Base-by-base conservation (phyloP, 2,797 vertebrate species). In the Sebastes steindachneri region DNA sequence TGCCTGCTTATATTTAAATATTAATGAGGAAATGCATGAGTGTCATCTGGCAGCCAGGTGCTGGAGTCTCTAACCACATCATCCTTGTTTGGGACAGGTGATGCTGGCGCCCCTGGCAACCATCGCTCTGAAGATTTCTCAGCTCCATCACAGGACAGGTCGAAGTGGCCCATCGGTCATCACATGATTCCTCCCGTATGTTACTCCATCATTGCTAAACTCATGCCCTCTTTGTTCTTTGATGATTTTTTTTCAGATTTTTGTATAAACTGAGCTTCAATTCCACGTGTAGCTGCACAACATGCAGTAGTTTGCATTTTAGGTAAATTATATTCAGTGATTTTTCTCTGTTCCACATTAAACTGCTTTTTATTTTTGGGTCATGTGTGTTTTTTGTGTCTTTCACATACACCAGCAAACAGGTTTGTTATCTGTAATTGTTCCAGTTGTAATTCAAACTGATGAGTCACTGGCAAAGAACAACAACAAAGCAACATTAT, bases 51-150 rank as follows among this genome's bases (percentile, higher is more conserved):
- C 26, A 45, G 17, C 45, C 60, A 64, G 53, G 55, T 72, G 62
- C 10, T 67, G 31, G 4, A 14, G 25, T 68, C n/a, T 79, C 58
- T 87, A 57, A 84, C 60, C 10, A 9, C 29, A 14, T 70, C 5
- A 5, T 85, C 37, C 35, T 77, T 84, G 75, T 83, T 68, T 85
- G 45, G 67, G 54, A 63, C 95, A 99, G 98, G 96, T 97, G 90
- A 98, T 97, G 96, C 37, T 99, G 92, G 96, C 96, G 2, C 97
- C 97, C n/a, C 96, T 99, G 28, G 95, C 98, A 68, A 96, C 96
- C 60, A 98, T 99, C 26, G 97, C 98, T 41, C 93, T 99, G 85
- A 98, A 98, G 89, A 95, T 99, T 51, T 99, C 98, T 10, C 96
- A 97, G 85, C 96, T 99, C 33, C 96, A 97, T 9, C 97, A 97